A percentile compares a stretch with the other conserved stretches of the same genome.
These are phyloP conservation scores for Chrysomallon squamiferum DNA, from an alignment of 1,140 invertebrate species.

Conservation along the genomic window DNA sequence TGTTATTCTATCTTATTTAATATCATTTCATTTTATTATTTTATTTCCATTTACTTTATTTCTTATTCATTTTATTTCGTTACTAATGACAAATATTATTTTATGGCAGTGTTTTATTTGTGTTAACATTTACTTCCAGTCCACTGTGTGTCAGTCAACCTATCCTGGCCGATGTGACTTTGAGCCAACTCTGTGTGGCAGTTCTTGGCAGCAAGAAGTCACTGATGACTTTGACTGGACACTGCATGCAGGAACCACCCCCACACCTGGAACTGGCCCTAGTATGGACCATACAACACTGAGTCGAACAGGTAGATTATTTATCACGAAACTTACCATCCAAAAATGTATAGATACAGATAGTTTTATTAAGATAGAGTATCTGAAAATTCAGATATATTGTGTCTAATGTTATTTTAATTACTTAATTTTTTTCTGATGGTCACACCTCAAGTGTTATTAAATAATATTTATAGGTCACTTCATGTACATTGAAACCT, in stretches of 20 bases:
- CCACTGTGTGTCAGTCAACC: constrained; percentile 17
- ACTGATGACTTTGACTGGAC: constrained; percentile 52
- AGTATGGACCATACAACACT: constrained; percentile 40
- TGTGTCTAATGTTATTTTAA: background rate
- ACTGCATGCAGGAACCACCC: constrained; percentile 31
- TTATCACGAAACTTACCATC: background rate
- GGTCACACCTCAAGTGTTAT: too few species aligned
- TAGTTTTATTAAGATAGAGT: background rate
- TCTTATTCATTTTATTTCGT: too few species aligned
- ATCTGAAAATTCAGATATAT: background rate
- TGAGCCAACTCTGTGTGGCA: constrained; percentile 35
- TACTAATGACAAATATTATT: too few species aligned
- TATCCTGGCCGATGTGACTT: constrained; percentile 44
- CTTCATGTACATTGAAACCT: constrained; percentile 17
- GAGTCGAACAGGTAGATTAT: constrained; percentile 21
- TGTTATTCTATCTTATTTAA: too few species aligned
- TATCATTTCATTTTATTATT: too few species aligned
- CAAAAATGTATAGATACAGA: background rate
- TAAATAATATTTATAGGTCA: constrained; percentile 7
- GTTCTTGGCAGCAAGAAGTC: constrained; percentile 43
- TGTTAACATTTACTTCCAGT: too few species aligned
- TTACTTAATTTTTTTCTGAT: background rate
- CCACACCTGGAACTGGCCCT: constrained; percentile 47
- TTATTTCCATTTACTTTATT: too few species aligned
- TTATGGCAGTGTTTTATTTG: too few species aligned